Percentiles rank a stretch among this genome's conserved stretches.
Evolutionary conservation across 35 echinoderm and acorn worm genomes (phyloP).

Genomic region (Ophiothrix spiculata): DNA sequence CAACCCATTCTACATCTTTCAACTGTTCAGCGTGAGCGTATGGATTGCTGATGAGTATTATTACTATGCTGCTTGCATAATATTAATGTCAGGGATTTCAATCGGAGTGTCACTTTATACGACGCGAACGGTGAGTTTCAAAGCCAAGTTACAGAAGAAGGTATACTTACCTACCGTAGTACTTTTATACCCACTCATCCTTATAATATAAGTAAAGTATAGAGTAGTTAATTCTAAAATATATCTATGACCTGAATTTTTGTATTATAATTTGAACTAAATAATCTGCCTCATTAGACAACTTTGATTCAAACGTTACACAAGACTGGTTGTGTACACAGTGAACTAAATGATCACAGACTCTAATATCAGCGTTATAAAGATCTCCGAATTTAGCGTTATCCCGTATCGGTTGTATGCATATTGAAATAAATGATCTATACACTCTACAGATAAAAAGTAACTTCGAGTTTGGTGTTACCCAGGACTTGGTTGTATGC

Average conservation of each 20-base stretch:
- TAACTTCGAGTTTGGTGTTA: no score
- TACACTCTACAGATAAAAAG: no score
- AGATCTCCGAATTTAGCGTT: no score
- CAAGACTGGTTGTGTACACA: no score
- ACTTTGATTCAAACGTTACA: neutral
- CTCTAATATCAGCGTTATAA: no score
- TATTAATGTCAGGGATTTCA: conserved; percentile 64
- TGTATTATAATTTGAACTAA: neutral
- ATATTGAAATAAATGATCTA: no score
- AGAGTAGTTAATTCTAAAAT: neutral
- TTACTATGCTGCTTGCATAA: conserved; percentile 50
- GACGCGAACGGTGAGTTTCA: conserved; percentile 48
- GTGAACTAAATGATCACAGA: no score
- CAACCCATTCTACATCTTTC: conserved; percentile 88
- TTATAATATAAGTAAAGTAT: neutral
- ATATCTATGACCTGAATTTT: neutral
- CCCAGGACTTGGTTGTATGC: no score
- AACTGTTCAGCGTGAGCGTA: conserved; percentile 65
- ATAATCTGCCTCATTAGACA: neutral
- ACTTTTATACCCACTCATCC: neutral
- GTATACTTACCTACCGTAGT: neutral
- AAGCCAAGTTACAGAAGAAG: no score
- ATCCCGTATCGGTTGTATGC: no score
- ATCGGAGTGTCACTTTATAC: conserved; percentile 68
- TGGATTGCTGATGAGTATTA: conserved; percentile 64